These are phyloP conservation scores for Cryptoprocta ferox DNA, from an alignment of 2,797 vertebrate genomes.

Conservation along the genomic window DNA sequence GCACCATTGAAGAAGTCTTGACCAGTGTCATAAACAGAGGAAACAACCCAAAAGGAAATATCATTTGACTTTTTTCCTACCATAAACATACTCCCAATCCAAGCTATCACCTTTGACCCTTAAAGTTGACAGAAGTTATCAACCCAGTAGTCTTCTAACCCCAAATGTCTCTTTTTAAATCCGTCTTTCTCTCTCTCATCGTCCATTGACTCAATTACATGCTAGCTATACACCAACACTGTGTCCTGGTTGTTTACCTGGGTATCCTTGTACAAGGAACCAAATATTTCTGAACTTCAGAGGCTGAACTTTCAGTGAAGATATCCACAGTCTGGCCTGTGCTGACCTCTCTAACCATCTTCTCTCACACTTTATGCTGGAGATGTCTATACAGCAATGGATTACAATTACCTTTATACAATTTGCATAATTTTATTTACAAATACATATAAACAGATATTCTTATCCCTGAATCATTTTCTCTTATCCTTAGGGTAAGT, in stretches of 20 bases:
- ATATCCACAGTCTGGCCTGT: background rate
- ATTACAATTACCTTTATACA: background rate
- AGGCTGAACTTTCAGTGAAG: background rate
- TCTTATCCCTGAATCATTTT: background rate
- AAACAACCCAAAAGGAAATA: background rate
- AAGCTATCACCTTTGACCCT: background rate
- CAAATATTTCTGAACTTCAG: background rate
- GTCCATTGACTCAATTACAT: background rate
- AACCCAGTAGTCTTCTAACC: background rate
- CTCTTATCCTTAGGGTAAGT: background rate
- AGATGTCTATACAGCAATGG: background rate
- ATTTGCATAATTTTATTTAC: background rate
- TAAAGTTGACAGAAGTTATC: background rate
- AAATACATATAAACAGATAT: background rate
- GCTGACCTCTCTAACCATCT: background rate
- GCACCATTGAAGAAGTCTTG: background rate
- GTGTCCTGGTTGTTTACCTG: background rate
- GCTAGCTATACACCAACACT: background rate
- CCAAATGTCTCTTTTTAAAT: background rate
- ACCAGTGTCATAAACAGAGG: background rate
- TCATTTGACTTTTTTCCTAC: background rate
- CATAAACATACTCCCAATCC: background rate
- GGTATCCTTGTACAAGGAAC: background rate
- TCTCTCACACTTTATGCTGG: background rate
- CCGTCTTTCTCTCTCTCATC: background rate